Evolutionary conservation across 2,113 vertebrate genomes (phyloP).

Genomic region (Zapornia atra): DNA sequence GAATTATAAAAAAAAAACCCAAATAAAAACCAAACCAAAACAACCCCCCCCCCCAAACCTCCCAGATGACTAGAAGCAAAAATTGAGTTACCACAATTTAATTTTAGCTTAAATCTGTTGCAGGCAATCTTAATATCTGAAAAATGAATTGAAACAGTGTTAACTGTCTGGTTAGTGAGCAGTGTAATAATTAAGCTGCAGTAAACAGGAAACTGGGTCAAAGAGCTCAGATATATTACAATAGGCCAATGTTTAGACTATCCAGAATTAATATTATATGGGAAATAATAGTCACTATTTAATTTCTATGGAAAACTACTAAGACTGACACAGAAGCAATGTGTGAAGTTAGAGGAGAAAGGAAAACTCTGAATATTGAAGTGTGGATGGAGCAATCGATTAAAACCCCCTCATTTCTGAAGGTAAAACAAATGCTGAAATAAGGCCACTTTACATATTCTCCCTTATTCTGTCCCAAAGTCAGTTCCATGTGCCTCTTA

Average conservation of each 20-base stretch:
- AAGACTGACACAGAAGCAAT: background rate
- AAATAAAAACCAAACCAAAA: too few species aligned
- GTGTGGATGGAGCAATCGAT: background rate
- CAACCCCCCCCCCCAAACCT: background rate
- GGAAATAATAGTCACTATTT: background rate
- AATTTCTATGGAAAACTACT: background rate
- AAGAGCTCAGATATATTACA: background rate
- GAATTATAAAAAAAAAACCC: background rate
- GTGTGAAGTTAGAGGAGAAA: background rate
- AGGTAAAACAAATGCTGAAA: background rate
- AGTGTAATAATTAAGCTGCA: background rate
- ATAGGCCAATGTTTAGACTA: background rate
- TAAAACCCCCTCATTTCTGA: background rate
- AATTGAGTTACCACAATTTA: constrained; percentile 20
- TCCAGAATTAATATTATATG: background rate
- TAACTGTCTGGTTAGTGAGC: constrained; percentile 2
- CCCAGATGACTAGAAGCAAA: constrained; percentile 3
- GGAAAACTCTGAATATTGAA: background rate
- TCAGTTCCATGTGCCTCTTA: background rate
- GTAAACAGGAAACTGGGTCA: background rate
- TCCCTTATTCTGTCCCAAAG: background rate
- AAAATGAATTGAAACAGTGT: background rate
- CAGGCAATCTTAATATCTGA: background rate
- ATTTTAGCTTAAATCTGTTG: constrained; percentile 24
- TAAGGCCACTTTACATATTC: background rate